Base-by-base conservation (phyloP, 2,797 vertebrate genomes). In the Enoplosus armatus region DNA sequence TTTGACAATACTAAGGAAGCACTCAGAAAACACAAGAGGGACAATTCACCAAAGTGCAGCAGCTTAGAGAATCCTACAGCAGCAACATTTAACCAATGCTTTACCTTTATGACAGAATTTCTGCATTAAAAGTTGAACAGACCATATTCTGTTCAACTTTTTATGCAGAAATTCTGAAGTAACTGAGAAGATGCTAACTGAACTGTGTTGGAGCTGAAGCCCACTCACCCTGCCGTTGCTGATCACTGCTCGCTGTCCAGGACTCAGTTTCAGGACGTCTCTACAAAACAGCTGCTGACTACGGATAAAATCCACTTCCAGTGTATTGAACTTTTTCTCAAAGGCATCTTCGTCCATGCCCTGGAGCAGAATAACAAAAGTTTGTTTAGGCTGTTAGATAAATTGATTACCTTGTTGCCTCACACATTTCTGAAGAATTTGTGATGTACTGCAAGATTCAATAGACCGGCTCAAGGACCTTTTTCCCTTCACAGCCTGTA, bases 251-350 rank as follows among this genome's bases (percentile, higher is more conserved):
- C 87, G 92, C 92, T 97, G 95, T 77, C 98, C 98, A 62, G 97
- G 95, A 67, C 54, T 89, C 80, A 99, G 88, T 81, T 97, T 97
- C 80, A 99, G 92, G 79, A 97, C 96, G 8, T 98, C 96, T 68
- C 90, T 94, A 88, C 98, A 98, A 91, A 97, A 99, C 62, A 96
- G 88, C 90, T 94, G 96, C 78, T 99, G 97, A 89, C 96, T 97
- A 77, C 73, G 95, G 89, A 99, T 95, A 83, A 97, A 91, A 92
- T 96, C 96, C 86, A 97, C 72, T 84, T 97, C 97, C 91, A 99
- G 39, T 2, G 98, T 99, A 90, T 98, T 99, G 89, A 97, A 97
- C 93, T 96, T 99, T 94, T 99, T 99, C 90, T 98, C 97, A 94
- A 99, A 98, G 77, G 94, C 75, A 90, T 97, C 93, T 0, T 82